These are phyloP conservation scores for Leucoraja ocellata DNA, from an alignment of 2,797 vertebrate species.

Conservation along the genomic window DNA sequence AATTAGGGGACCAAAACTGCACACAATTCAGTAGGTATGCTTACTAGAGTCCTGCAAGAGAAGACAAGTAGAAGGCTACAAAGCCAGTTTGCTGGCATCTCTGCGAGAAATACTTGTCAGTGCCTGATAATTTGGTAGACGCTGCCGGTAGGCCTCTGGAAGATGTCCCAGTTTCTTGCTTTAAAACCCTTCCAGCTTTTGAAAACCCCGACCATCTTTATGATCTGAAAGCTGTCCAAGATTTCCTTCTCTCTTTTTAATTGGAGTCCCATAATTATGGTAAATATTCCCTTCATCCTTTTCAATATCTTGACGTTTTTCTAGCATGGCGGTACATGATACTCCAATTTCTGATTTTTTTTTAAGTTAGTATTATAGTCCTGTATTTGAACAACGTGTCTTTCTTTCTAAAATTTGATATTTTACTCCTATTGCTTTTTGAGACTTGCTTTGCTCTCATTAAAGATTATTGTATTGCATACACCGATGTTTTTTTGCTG, in stretches of 20 bases:
- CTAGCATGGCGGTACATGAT: background rate
- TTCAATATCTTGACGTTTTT: background rate
- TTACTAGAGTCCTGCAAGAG: no score
- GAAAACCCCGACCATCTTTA: background rate
- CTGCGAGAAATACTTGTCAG: no score
- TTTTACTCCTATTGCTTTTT: background rate
- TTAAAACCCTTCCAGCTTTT: background rate
- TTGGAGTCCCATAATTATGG: background rate
- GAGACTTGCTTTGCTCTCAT: background rate
- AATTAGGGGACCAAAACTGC: no score
- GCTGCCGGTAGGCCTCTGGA: no score
- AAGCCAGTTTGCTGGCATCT: no score
- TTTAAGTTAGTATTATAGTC: background rate
- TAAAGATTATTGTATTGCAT: background rate
- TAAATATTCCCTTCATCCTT: background rate
- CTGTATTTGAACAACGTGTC: background rate
- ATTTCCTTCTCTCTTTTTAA: background rate
- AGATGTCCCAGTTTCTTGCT: background rate
- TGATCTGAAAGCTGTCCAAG: background rate
- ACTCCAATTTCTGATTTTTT: background rate
- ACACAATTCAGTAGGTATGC: no score
- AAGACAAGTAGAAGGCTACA: no score
- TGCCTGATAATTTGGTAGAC: no score
- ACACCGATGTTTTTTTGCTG: background rate
- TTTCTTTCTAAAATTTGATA: background rate